Evolutionary conservation across 2,888 invertebrate species (phyloP).

Genomic region (Cheilosia vernalis): DNA sequence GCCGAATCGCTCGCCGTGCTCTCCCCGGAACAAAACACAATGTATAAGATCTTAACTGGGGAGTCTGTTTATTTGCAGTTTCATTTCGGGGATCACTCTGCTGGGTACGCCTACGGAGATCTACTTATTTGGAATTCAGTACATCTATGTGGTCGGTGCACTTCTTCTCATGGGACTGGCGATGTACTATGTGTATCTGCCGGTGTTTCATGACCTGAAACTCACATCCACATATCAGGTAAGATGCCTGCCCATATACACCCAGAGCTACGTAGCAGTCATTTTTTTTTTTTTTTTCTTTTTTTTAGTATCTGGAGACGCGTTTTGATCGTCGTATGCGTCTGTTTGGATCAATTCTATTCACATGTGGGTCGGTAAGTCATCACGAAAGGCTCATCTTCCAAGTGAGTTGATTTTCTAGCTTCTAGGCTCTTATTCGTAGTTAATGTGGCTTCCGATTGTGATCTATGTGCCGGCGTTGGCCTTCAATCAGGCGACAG

Average conservation of each 20-base stretch:
- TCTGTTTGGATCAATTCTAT: conserved; percentile 87
- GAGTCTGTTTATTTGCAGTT: conserved; percentile 83
- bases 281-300: background rate
- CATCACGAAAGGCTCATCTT: conserved; percentile 13
- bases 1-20: background rate
- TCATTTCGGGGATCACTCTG: conserved; percentile 90
- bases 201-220: conserved; percentile 88
- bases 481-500: conserved; percentile 91
- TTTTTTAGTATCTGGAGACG: conserved; percentile 86
- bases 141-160: conserved; percentile 86
- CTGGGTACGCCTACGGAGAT: conserved; percentile 91
- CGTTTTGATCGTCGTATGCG: conserved; percentile 87
- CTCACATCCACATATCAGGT: conserved; percentile 91
- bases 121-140: conserved; percentile 90
- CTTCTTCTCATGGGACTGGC: conserved; percentile 85
- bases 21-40: background rate
- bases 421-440: conserved; percentile 76
- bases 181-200: conserved; percentile 87
- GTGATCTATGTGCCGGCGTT: conserved; percentile 90
- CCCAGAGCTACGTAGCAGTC: background rate
- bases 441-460: conserved; percentile 89
- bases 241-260: conserved; percentile 52
- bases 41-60: background rate
- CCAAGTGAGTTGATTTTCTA: conserved; percentile 57
- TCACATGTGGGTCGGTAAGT: conserved; percentile 87